phyloP scores from a whole-genome alignment of 2,797 vertebrate genomes.

The Muraenolepis orangiensis region DNA sequence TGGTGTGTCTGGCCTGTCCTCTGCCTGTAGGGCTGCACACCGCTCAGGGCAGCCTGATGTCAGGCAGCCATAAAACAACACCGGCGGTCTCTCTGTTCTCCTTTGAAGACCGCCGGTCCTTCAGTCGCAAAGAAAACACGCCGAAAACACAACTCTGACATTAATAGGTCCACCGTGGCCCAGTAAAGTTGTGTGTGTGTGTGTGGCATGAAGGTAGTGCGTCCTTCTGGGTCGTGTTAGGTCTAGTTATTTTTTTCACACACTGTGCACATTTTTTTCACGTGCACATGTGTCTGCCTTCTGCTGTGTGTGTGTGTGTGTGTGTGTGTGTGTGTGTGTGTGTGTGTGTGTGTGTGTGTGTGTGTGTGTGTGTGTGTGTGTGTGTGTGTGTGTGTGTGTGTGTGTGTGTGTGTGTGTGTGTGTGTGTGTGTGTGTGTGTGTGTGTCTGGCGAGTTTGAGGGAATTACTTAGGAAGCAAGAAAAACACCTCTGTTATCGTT shows the following conservation, averaged over 20 bases:
- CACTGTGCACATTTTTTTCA: too few species aligned
- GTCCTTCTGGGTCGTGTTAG: slow-evolving; percentile 1
- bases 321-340: too few species aligned
- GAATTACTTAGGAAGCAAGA: slow-evolving; percentile 70
- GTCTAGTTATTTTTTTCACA: too few species aligned
- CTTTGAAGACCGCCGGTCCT: slow-evolving; percentile 57
- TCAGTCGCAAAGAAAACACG: slow-evolving; percentile 34
- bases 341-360: too few species aligned
- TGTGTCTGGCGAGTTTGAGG: slow-evolving; percentile 32
- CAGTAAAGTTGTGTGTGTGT: slow-evolving; percentile 5
- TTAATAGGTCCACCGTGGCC: slow-evolving; percentile 63
- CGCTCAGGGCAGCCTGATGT: slow-evolving; percentile 42
- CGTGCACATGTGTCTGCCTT: too few species aligned
- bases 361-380: too few species aligned
- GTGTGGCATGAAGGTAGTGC: slow-evolving; percentile 3
- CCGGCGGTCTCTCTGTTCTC: slow-evolving; percentile 30
- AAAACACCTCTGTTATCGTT: slow-evolving; percentile 72
- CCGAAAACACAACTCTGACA: slow-evolving; percentile 57
- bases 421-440: slow-evolving; percentile 7
- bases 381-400: slow-evolving; percentile 19
- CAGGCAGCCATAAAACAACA: slow-evolving; percentile 48
- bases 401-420: slow-evolving; percentile 5
- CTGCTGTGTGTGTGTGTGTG: too few species aligned
- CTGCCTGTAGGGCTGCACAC: slow-evolving; percentile 35
- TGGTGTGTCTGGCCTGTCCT: slow-evolving; percentile 29